Conservation (phyloP, 2,888 invertebrate species). For the Drosophila borealis region DNA sequence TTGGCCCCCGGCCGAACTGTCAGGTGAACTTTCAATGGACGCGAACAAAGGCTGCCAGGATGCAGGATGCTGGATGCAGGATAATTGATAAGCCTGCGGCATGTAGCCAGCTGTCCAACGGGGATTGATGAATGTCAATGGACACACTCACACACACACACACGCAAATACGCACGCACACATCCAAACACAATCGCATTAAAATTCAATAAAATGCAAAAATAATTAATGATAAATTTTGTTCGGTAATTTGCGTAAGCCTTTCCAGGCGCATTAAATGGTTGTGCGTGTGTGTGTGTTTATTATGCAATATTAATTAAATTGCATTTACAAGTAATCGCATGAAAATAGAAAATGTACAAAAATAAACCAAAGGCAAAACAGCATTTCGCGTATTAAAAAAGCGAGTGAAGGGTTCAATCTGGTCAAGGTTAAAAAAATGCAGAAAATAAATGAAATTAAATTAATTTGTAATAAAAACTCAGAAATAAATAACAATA, state of each 20-base stretch:
- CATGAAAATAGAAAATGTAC: slow-evolving; percentile 9
- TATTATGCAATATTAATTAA: slow-evolving; percentile 41
- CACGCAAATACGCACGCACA: neutral
- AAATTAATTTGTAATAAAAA: no score
- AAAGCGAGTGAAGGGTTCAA: no score
- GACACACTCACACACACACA: neutral
- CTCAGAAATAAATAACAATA: no score
- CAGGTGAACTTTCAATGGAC: slow-evolving; percentile 25
- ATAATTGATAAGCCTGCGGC: slow-evolving; percentile 59
- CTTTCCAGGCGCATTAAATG: slow-evolving; percentile 16
- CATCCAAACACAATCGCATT: slow-evolving; percentile 34
- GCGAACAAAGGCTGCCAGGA: neutral
- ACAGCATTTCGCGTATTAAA: neutral
- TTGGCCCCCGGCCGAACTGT: slow-evolving; percentile 7
- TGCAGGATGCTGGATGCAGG: slow-evolving; percentile 18
- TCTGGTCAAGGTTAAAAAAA: no score
- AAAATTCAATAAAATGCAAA: slow-evolving; percentile 26
- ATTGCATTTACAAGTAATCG: slow-evolving; percentile 49
- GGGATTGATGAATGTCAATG: slow-evolving; percentile 33
- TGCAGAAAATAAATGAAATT: no score
- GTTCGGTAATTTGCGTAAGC: slow-evolving; percentile 33
- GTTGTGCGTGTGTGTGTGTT: neutral
- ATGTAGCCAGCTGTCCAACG: slow-evolving; percentile 9
- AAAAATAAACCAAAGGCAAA: neutral
- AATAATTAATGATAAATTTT: slow-evolving; percentile 47